These are phyloP conservation scores for Microctonus brassicae DNA, from an alignment of 2,888 invertebrate species.

Conservation along the genomic window DNA sequence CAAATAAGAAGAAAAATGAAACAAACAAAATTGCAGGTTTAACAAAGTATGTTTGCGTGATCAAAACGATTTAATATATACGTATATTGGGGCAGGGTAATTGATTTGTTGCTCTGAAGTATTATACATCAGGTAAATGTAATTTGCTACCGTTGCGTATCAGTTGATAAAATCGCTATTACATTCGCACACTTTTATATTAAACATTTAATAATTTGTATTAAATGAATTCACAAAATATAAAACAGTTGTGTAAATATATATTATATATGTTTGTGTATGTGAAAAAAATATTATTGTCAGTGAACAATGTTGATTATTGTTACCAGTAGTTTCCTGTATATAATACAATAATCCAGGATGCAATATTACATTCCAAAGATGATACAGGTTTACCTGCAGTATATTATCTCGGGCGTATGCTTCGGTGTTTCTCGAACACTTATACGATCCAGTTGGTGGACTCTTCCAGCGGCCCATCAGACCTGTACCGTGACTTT, in stretches of 20 bases:
- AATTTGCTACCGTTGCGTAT: constrained; percentile 38
- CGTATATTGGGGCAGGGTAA: neutral
- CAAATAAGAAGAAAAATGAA: neutral
- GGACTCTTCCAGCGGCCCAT: constrained; percentile 23
- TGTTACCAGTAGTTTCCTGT: neutral
- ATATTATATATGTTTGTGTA: too few relatives aligned
- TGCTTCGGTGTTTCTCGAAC: constrained; percentile 14
- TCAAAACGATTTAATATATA: constrained; percentile 21
- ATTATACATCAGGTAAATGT: constrained; percentile 37
- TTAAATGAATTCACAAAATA: constrained; percentile 9
- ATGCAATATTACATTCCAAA: constrained; percentile 53
- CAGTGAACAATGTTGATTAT: too few relatives aligned
- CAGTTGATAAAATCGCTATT: neutral
- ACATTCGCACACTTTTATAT: neutral
- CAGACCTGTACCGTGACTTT: constrained; percentile 31
- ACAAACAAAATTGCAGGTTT: neutral
- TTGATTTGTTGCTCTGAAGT: constrained; percentile 48
- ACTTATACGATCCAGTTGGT: constrained; percentile 26
- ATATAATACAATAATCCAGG: constrained; percentile 42
- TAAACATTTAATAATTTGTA: neutral
- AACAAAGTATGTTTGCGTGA: constrained; percentile 16
- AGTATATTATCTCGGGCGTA: constrained; percentile 10
- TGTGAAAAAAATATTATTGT: too few relatives aligned
- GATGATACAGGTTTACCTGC: constrained; percentile 53
- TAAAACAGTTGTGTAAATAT: too few relatives aligned